These are phyloP conservation scores for Anastrepha obliqua DNA, from an alignment of 1,140 invertebrate species.

Conservation along the genomic window DNA sequence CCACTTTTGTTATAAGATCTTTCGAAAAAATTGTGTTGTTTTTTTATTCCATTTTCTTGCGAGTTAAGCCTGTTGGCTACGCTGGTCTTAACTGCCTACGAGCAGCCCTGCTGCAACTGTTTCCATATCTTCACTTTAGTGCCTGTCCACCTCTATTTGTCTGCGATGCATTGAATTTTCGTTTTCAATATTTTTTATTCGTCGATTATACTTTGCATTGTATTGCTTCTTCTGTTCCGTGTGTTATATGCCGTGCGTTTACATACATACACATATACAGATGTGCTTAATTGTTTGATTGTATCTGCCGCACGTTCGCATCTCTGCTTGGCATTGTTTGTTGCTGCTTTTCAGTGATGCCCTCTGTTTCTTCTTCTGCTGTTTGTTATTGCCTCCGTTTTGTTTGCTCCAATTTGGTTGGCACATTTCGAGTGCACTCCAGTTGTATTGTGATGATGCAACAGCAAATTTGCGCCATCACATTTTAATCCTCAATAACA, in stretches of 20 bases:
- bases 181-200: neutral
- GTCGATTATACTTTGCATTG: neutral
- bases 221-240: no score
- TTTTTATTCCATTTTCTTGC: no score
- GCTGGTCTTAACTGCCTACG: no score
- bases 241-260: neutral
- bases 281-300: neutral
- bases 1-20: no score
- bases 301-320: neutral
- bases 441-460: neutral
- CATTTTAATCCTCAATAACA: slow-evolving; percentile 25
- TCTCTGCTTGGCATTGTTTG: slow-evolving; percentile 10
- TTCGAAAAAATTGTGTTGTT: no score
- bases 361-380: neutral
- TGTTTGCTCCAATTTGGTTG: neutral
- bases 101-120: no score
- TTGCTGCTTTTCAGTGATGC: neutral
- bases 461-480: slow-evolving; percentile 37
- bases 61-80: no score
- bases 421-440: slow-evolving; percentile 5
- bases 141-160: no score
- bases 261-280: neutral
- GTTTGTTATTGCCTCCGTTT: neutral
- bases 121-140: no score
- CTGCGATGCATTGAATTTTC: neutral